A percentile compares a stretch with the other conserved stretches of the same genome.
Conservation (phyloP, 2,888 invertebrate genomes). For the Buathra laborator region DNA sequence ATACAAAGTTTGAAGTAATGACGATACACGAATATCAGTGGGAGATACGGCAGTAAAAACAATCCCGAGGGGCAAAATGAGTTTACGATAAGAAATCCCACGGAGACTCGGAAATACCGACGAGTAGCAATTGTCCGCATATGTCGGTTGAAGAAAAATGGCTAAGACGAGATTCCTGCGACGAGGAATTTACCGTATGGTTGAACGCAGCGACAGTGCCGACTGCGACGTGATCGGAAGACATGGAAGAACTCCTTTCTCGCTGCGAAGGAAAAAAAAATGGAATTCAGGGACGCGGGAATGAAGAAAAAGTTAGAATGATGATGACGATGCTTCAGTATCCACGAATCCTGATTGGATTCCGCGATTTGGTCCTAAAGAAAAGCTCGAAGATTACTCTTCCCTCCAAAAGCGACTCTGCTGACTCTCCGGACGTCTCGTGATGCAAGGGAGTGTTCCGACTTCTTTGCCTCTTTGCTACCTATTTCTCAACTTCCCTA, state of each 20-base stretch:
- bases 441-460: conserved; percentile 35
- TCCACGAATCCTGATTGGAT: conserved; percentile 61
- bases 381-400: conserved; percentile 37
- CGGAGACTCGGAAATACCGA: conserved; percentile 57
- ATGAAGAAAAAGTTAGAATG: conserved; percentile 70
- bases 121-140: conserved; percentile 63
- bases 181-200: conserved; percentile 60
- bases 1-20: no score
- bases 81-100: background rate
- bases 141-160: conserved; percentile 69
- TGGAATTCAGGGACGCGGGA: conserved; percentile 48
- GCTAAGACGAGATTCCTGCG: conserved; percentile 65
- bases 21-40: no score
- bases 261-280: conserved; percentile 42
- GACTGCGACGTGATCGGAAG: conserved; percentile 55
- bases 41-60: background rate
- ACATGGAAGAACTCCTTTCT: conserved; percentile 54
- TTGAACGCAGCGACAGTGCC: conserved; percentile 41
- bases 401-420: background rate
- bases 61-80: background rate
- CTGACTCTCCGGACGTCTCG: conserved; percentile 1
- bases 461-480: conserved; percentile 4
- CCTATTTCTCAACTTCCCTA: conserved; percentile 24
- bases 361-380: conserved; percentile 63
- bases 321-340: conserved; percentile 40